Conservation (phyloP, 1,140 invertebrate species). For the Leptinotarsa texana region DNA sequence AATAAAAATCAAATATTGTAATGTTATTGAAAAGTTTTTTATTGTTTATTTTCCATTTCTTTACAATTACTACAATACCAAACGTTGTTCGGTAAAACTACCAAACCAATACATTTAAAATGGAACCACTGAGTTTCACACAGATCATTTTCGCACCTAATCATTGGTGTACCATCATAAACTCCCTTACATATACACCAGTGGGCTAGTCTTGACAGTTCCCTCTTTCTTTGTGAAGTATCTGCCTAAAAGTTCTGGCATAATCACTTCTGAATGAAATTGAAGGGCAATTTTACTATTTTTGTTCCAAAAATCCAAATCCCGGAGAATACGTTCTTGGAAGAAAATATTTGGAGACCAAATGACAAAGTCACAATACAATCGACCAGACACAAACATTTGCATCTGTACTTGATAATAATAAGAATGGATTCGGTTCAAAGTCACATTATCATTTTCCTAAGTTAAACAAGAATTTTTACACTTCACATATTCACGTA, state of each 20-base stretch:
- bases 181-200: slow-evolving; percentile 20
- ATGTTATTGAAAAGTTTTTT: too few species aligned
- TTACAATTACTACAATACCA: slow-evolving; percentile 1
- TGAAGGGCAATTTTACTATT: neutral
- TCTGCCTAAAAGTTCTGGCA: slow-evolving; percentile 21
- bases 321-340: slow-evolving; percentile 1
- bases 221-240: slow-evolving; percentile 17
- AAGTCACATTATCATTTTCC: neutral
- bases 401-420: slow-evolving; percentile 10
- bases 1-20: too few species aligned
- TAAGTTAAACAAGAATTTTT: neutral
- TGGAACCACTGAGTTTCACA: slow-evolving; percentile 26
- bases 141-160: neutral
- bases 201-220: slow-evolving; percentile 6
- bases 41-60: neutral
- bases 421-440: neutral
- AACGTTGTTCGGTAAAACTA: neutral
- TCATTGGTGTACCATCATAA: slow-evolving; percentile 27
- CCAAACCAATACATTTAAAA: slow-evolving; percentile 14
- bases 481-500: neutral
- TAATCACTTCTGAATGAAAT: slow-evolving; percentile 17
- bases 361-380: slow-evolving; percentile 12
- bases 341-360: slow-evolving; percentile 10
- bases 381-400: slow-evolving; percentile 1
- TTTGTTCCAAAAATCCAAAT: slow-evolving; percentile 20